phyloP scores from a whole-genome alignment of 2,113 vertebrate species.

The Pelobates fuscus region DNA sequence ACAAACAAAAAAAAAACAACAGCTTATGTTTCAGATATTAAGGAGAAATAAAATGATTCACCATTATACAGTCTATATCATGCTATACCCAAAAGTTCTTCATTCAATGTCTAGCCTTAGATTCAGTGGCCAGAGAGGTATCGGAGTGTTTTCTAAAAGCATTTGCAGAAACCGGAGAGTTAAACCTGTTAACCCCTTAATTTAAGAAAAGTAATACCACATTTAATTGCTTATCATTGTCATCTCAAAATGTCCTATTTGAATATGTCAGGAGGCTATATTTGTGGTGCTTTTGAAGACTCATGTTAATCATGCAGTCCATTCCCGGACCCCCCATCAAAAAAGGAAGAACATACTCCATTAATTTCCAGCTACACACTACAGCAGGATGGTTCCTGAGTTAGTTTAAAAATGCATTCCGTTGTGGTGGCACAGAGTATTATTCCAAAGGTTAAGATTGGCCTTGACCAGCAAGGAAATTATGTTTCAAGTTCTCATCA shows the following conservation, averaged over 20 bases:
- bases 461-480: constrained; percentile 82
- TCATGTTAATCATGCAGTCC: constrained; percentile 60
- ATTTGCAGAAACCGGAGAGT: constrained; percentile 69
- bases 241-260: constrained; percentile 53
- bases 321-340: constrained; percentile 51
- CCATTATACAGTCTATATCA: constrained; percentile 58
- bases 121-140: constrained; percentile 53
- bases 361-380: constrained; percentile 66
- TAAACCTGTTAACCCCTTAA: constrained; percentile 71
- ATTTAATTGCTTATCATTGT: constrained; percentile 54
- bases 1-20: constrained; percentile 34
- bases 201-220: constrained; percentile 62
- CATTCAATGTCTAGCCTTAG: constrained; percentile 17
- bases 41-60: constrained; percentile 51
- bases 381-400: constrained; percentile 82
- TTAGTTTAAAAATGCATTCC: constrained; percentile 72
- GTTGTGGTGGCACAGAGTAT: constrained; percentile 69
- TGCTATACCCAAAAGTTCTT: constrained; percentile 59
- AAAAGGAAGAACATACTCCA: constrained; percentile 60
- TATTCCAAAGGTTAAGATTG: constrained; percentile 67
- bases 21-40: constrained; percentile 31
- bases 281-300: constrained; percentile 55
- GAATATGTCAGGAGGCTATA: constrained; percentile 47
- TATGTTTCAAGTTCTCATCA: constrained; percentile 69
- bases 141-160: constrained; percentile 68